phyloP scores from a whole-genome alignment of 1,140 invertebrate species.

The Sycophaga agraensis region DNA sequence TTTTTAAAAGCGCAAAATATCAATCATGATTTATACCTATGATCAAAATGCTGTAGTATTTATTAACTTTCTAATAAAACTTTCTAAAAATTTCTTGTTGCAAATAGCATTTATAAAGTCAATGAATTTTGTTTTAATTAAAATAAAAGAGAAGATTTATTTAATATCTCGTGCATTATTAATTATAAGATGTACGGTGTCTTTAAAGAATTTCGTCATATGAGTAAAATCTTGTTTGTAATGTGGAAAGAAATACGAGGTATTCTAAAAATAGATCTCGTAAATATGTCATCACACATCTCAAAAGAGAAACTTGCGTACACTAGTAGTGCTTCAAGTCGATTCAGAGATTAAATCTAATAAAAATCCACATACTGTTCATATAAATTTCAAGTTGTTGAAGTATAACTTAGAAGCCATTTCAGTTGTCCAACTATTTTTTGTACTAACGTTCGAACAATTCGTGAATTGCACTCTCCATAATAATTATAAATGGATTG shows the following conservation, averaged over 20 bases:
- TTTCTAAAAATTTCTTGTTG: conserved; percentile 16
- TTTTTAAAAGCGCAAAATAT: background rate
- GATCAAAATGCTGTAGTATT: conserved; percentile 3
- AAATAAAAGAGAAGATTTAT: conserved; percentile 9
- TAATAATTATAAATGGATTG: no score
- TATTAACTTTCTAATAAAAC: conserved; percentile 22
- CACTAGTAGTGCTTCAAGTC: background rate
- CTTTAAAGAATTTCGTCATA: no score
- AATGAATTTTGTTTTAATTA: background rate
- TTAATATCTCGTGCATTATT: background rate
- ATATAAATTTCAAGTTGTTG: no score
- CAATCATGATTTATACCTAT: conserved; percentile 1
- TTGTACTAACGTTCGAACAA: no score
- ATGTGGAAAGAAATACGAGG: background rate
- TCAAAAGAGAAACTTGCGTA: conserved; percentile 5
- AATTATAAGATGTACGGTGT: background rate
- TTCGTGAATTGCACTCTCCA: no score
- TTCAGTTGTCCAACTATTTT: background rate
- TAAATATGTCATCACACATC: conserved; percentile 15
- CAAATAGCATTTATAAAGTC: background rate
- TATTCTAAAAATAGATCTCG: conserved; percentile 14
- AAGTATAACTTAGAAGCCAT: no score
- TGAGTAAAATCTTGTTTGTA: background rate
- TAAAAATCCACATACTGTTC: no score
- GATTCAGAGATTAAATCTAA: no score